phyloP scores from a whole-genome alignment of 2,113 vertebrate species.

The Crotalus viridis region DNA sequence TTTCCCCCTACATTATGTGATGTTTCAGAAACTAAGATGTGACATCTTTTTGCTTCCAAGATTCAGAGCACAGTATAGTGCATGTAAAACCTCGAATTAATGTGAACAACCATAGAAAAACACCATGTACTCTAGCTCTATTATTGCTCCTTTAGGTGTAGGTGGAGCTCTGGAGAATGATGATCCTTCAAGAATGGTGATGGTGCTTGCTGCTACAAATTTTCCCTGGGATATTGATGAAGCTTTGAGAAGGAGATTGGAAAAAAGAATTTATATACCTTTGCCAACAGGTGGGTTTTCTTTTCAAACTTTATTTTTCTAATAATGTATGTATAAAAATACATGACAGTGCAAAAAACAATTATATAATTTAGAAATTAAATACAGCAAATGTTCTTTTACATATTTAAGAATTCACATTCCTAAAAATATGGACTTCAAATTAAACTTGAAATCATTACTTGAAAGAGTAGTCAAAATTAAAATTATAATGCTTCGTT shows the following conservation, averaged over 20 bases:
- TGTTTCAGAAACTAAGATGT: not conserved
- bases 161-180: conserved; percentile 80
- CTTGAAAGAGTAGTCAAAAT: not conserved
- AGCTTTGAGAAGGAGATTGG: conserved; percentile 77
- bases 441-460: not conserved
- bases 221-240: conserved; percentile 85
- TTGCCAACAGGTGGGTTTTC: conserved; percentile 76
- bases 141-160: conserved; percentile 67
- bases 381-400: not conserved
- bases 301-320: conserved; percentile 9
- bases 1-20: not conserved
- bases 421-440: not conserved
- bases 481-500: not conserved
- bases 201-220: conserved; percentile 82
- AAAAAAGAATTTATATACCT: conserved; percentile 83
- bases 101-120: not conserved
- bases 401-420: not conserved
- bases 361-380: not conserved
- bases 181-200: conserved; percentile 83
- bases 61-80: not conserved
- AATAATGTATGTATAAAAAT: not conserved
- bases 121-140: not conserved
- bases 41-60: not conserved
- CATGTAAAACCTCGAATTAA: not conserved
- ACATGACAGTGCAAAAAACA: not conserved